Conservation (phyloP, 1,140 invertebrate genomes). For the Goniozus legneri region DNA sequence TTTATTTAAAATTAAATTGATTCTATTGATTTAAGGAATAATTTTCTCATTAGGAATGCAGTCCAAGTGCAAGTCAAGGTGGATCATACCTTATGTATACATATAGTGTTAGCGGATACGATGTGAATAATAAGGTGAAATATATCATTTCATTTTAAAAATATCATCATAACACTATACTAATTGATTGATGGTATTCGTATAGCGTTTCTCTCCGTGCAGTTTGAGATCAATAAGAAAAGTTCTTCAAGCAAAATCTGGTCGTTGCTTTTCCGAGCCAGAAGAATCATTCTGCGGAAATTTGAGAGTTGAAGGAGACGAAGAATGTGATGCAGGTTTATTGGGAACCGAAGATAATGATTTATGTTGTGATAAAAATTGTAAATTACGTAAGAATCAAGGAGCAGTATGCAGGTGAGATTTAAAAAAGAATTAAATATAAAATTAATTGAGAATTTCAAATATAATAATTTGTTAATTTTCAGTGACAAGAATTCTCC, state of each 20-base stretch:
- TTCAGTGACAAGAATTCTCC: constrained; percentile 90
- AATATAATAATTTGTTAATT: too few relatives aligned
- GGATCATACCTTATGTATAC: constrained; percentile 98
- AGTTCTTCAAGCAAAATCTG: constrained; percentile 88
- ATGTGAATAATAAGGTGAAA: constrained; percentile 90
- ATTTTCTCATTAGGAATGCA: constrained; percentile 69
- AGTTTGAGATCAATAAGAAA: constrained; percentile 88
- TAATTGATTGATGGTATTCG: constrained; percentile 1
- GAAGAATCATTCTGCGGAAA: constrained; percentile 95
- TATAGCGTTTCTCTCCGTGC: constrained; percentile 89
- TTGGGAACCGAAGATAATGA: constrained; percentile 89
- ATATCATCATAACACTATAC: background rate
- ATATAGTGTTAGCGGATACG: constrained; percentile 94
- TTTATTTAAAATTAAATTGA: background rate
- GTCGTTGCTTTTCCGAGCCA: constrained; percentile 88
- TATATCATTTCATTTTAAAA: background rate
- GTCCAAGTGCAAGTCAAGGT: constrained; percentile 86
- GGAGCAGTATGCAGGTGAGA: constrained; percentile 82
- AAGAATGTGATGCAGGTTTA: constrained; percentile 92
- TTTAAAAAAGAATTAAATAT: too few relatives aligned
- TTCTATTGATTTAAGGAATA: constrained; percentile 13
- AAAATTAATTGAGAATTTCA: too few relatives aligned
- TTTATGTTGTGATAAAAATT: constrained; percentile 88
- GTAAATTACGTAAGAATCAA: constrained; percentile 74
- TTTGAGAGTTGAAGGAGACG: constrained; percentile 86